phyloP scores from a whole-genome alignment of 1,140 invertebrate genomes.

The Drosophila subpulchrella region DNA sequence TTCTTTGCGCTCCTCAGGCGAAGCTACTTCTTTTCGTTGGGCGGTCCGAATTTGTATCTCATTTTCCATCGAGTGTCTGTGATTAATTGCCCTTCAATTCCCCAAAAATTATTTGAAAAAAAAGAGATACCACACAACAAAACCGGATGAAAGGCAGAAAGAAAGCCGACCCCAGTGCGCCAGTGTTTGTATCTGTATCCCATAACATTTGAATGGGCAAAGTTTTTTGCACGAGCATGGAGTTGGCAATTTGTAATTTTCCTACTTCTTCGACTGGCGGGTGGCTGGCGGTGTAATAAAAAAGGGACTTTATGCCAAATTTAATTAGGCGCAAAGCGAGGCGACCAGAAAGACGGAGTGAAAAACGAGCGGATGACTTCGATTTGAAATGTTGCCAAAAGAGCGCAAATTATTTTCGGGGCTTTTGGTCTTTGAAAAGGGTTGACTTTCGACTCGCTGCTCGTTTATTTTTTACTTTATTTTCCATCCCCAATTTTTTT shows the following conservation, averaged over 20 bases:
- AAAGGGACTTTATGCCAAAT: conserved; percentile 83
- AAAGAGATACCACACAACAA: conserved; percentile 23
- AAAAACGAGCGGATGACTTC: conserved; percentile 81
- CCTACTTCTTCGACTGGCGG: conserved; percentile 32
- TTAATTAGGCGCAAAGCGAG: conserved; percentile 79
- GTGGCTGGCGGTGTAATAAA: conserved; percentile 49
- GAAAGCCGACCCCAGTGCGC: conserved; percentile 40
- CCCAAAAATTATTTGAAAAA: conserved; percentile 62
- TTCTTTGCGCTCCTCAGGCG: conserved; percentile 1
- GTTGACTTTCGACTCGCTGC: conserved; percentile 64
- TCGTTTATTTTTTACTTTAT: conserved; percentile 18
- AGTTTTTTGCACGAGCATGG: conserved; percentile 38
- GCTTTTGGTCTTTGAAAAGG: conserved; percentile 65
- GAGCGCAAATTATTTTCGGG: conserved; percentile 66
- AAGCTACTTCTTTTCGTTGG: conserved; percentile 39
- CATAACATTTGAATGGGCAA: conserved; percentile 72
- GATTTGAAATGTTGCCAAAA: conserved; percentile 78
- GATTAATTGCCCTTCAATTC: conserved; percentile 81
- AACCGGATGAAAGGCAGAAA: conserved; percentile 29
- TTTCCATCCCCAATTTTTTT: not conserved
- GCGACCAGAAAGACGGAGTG: conserved; percentile 56
- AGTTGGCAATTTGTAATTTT: conserved; percentile 66
- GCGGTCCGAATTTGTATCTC: conserved; percentile 75
- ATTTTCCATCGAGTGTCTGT: conserved; percentile 74
- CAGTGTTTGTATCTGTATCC: conserved; percentile 55